These are phyloP conservation scores for Dicentrarchus labrax DNA, from an alignment of 2,113 vertebrate species.

Conservation along the genomic window DNA sequence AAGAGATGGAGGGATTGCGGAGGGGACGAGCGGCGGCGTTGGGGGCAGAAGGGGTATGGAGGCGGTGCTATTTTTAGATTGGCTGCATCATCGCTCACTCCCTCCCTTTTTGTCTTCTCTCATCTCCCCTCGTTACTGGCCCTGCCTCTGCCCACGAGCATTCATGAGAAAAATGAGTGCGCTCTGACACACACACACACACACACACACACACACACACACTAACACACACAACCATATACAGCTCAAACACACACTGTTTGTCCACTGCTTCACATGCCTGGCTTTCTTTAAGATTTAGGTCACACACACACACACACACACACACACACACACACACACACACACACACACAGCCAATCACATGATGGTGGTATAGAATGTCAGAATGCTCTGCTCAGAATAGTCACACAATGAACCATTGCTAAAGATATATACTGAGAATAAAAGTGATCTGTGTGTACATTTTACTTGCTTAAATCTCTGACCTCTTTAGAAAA, in stretches of 20 bases:
- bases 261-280: constrained; percentile 36
- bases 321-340: neutral
- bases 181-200: constrained; percentile 18
- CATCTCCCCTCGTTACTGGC: constrained; percentile 53
- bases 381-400: neutral
- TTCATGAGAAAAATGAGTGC: constrained; percentile 49
- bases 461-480: neutral
- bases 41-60: constrained; percentile 54
- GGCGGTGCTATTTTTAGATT: constrained; percentile 72
- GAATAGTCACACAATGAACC: neutral
- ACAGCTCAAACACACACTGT: neutral
- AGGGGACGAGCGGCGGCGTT: constrained; percentile 17
- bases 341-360: neutral
- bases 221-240: neutral
- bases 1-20: constrained; percentile 18
- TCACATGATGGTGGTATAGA: constrained; percentile 24
- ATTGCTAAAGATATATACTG: neutral
- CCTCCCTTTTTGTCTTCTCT: constrained; percentile 38
- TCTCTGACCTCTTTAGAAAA: neutral
- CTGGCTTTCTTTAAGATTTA: constrained; percentile 27
- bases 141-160: constrained; percentile 61
- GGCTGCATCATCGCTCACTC: constrained; percentile 58
- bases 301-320: constrained; percentile 54
- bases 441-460: neutral
- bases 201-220: neutral